Evolutionary conservation across 2,888 invertebrate species (phyloP).

Genomic region (Cheilosia pagana): DNA sequence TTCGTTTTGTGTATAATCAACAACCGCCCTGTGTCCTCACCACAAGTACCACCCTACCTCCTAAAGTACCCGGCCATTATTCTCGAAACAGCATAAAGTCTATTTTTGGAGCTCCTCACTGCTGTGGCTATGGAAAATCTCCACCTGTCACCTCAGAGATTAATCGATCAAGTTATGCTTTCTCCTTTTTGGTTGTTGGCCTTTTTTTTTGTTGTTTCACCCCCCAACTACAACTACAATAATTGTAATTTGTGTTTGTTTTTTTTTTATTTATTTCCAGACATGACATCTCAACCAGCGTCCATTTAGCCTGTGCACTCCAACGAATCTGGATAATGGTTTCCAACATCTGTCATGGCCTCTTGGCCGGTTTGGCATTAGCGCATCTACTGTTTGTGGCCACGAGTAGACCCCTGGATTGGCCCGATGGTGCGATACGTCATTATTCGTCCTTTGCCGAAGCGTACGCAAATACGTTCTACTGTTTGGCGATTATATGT

Average conservation of each 20-base stretch:
- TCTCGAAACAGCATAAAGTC: slow-evolving; percentile 2
- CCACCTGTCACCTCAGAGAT: slow-evolving; percentile 58
- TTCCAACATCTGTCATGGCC: slow-evolving; percentile 85
- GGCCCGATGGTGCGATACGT: slow-evolving; percentile 81
- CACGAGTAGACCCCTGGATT: slow-evolving; percentile 82
- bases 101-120: slow-evolving; percentile 53
- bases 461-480: slow-evolving; percentile 84
- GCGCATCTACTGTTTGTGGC: slow-evolving; percentile 83
- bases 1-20: slow-evolving; percentile 68
- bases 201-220: background rate
- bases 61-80: slow-evolving; percentile 1
- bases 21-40: slow-evolving; percentile 51
- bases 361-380: slow-evolving; percentile 85
- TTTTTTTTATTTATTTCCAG: slow-evolving; percentile 73
- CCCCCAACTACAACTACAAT: background rate
- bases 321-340: slow-evolving; percentile 85
- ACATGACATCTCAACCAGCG: slow-evolving; percentile 80
- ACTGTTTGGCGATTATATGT: slow-evolving; percentile 85
- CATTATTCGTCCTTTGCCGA: slow-evolving; percentile 83
- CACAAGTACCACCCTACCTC: slow-evolving; percentile 5
- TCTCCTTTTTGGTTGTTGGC: background rate
- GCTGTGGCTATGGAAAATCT: slow-evolving; percentile 9
- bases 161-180: slow-evolving; percentile 58
- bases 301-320: slow-evolving; percentile 83
- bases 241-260: background rate